Evolutionary conservation across 1,140 invertebrate genomes (phyloP).

Genomic region (Drosophila bocki): DNA sequence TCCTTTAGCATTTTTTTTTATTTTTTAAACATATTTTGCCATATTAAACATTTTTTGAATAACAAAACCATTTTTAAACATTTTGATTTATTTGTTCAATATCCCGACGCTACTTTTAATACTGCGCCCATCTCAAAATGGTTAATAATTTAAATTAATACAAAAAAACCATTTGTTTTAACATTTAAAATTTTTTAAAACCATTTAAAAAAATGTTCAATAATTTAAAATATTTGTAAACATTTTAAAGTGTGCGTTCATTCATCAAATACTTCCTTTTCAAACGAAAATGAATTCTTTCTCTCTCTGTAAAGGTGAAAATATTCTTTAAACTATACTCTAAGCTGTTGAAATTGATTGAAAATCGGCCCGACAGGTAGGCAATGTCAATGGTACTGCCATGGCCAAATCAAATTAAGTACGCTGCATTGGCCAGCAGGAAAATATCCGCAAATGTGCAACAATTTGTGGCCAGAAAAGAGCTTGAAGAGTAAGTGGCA

Average conservation of each 20-base stretch:
- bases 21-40: too few species aligned
- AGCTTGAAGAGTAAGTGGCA: slow-evolving; percentile 19
- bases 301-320: neutral
- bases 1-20: too few species aligned
- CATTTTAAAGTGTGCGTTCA: neutral
- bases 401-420: slow-evolving; percentile 55
- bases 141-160: too few species aligned
- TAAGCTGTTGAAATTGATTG: neutral
- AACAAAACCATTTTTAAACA: too few species aligned
- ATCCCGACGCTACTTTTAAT: too few species aligned
- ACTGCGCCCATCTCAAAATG: too few species aligned
- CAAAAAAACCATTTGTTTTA: too few species aligned
- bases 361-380: neutral
- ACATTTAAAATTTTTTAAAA: too few species aligned
- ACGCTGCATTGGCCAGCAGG: slow-evolving; percentile 49
- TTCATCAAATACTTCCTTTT: neutral
- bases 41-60: too few species aligned
- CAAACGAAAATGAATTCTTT: neutral
- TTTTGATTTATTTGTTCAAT: too few species aligned
- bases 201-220: too few species aligned
- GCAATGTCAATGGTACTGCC: slow-evolving; percentile 9
- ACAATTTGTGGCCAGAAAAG: slow-evolving; percentile 28
- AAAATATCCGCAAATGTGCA: slow-evolving; percentile 36
- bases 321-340: neutral
- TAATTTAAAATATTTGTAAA: neutral